Base-by-base conservation (phyloP, 2,888 invertebrate genomes). In the Leptinotarsa tumamoca region DNA sequence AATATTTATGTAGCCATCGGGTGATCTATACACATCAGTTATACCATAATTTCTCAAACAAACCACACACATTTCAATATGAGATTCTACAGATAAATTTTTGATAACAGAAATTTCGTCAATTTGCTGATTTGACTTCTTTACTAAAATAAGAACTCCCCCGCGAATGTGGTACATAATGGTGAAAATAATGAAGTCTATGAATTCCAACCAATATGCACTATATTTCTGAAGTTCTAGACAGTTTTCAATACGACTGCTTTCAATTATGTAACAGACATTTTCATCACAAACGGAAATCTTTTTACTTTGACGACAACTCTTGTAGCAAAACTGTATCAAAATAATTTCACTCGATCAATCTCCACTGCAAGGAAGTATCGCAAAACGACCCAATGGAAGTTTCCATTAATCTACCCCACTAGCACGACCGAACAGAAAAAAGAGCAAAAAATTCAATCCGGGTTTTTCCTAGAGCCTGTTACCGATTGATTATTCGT, bases 401-500 rank as follows among this genome's bases (percentile, higher is more conserved):
- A 15, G 23, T 58, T 58, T 58, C 23, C 58, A 13, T 58, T 4
- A 58, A 23, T 58, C 23, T 1, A 21, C 58, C 23, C 33, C 33
- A 43, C 10, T 43, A 43, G 33, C 21, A 58, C 15, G 23, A 58
- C 21, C 14, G 14, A 23, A 15, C 13, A 58, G 3, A 21, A 56
- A 56, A 5, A 56, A 21, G 21, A 56, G 21, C 13, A 58, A 33
- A 5, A 33, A 63, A 33, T 33, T 4, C 33, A 3, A 15, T 63
- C 15, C 33, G 7, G 33, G 33, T 63, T 63, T 27, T 33, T 7
- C 14, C 33, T 63, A 17, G 58, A 58, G 52, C 17, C n/a, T 18
- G 14, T 21, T 17, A 33, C n/a, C 63, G 43, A 63, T 63, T n/a
- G 63, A 63, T 63, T 63, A 63, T 63, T 10, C 63, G 18, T 33